Base-by-base conservation (phyloP, 2,113 vertebrate species). In the Bufo bufo region DNA sequence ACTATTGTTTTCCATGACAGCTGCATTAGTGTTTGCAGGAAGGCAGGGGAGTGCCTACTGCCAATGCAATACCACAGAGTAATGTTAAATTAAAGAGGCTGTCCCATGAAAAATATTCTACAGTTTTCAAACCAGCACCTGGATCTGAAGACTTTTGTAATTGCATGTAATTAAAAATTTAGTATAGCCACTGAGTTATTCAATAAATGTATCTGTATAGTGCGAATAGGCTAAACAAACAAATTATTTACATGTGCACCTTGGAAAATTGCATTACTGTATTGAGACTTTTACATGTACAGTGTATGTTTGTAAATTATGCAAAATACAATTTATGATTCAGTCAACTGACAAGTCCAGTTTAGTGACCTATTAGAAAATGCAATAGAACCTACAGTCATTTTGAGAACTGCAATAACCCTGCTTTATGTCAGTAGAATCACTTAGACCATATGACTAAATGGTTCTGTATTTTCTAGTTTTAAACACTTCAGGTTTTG, bases 301-400 rank as follows among this genome's bases (percentile, higher is more conserved):
- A 74, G 71, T 74, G 43, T 45, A 74, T 74, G 47, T 74, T 74
- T 47, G 43, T 47, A 47, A 47, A 74, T 17, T 5, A 47, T 74
- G 19, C 43, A 47, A 71, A 47, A 74, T 74, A 43, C 71, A 45
- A 74, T 74, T 74, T 74, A 74, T 74, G 45, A 19, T 74, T 74
- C 71, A 74, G 47, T 74, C 71, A 74, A 45, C 71, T 74, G 16
- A 72, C 43, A 74, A 13, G 45, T 74, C 33, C 45, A 17, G 71
- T 74, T 74, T 74, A 74, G 71, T 74, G 71, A 43, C 71, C 71
- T 14, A 74, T 47, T 74, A 43, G 69, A 33, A 74, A 47, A 74
- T 47, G 13, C 47, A 74, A 17, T 74, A 74, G 71, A 74, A 74
- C 71, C 43, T 47, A 47, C 71, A 45, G 6, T 74, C 71, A 74